Conservation (phyloP, 2,888 invertebrate genomes). For the Celastrina argiolus region DNA sequence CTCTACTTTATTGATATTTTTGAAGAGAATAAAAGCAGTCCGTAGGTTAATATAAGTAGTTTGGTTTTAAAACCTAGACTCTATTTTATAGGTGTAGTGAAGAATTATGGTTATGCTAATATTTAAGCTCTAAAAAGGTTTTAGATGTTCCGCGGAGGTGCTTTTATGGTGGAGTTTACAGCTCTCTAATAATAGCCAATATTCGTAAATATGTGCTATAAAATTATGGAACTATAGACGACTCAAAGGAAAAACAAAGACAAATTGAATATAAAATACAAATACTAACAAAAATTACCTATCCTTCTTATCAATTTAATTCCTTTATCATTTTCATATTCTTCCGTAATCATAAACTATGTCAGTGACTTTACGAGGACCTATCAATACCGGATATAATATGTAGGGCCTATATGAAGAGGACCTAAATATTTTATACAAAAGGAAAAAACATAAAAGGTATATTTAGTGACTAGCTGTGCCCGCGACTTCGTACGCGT, state of each 20-base stretch:
- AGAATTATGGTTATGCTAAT: constrained; percentile 18
- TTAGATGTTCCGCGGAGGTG: constrained; percentile 15
- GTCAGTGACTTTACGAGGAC: too few relatives aligned
- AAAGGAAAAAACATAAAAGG: too few relatives aligned
- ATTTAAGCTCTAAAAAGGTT: constrained; percentile 22
- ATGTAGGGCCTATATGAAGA: too few relatives aligned
- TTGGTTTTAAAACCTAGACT: neutral
- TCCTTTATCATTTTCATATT: too few relatives aligned
- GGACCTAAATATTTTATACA: too few relatives aligned
- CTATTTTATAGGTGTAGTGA: constrained; percentile 6
- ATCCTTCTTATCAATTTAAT: too few relatives aligned
- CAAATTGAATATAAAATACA: too few relatives aligned
- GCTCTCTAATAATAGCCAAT: constrained; percentile 10
- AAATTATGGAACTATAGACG: neutral
- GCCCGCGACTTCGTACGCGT: too few relatives aligned
- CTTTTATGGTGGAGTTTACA: constrained; percentile 10
- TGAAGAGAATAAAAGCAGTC: neutral
- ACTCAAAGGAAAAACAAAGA: neutral
- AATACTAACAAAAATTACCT: too few relatives aligned
- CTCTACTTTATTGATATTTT: neutral
- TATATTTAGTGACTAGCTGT: too few relatives aligned
- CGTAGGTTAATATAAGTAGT: neutral
- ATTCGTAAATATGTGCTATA: neutral
- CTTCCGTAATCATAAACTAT: too few relatives aligned
- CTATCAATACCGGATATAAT: too few relatives aligned